phyloP scores from a whole-genome alignment of 1,140 invertebrate genomes.

The Trachelipus rathkii region DNA sequence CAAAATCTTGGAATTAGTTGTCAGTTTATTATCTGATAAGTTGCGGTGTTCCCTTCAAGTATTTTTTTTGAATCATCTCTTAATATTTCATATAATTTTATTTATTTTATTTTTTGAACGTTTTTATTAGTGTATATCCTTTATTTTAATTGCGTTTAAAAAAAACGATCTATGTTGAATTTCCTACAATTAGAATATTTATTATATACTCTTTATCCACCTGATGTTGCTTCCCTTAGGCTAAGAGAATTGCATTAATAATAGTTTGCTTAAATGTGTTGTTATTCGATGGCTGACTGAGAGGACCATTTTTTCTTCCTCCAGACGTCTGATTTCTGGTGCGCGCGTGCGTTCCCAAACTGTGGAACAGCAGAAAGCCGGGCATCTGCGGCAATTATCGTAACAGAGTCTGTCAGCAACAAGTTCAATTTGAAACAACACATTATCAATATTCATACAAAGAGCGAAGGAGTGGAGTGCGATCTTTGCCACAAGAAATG shows the following conservation, averaged over 20 bases:
- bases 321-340: slow-evolving; percentile 43
- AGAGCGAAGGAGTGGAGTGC: slow-evolving; percentile 46
- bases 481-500: slow-evolving; percentile 46
- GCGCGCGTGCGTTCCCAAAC: slow-evolving; percentile 44
- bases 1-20: too few species aligned
- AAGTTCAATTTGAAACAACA: slow-evolving; percentile 48
- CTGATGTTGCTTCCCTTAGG: slow-evolving; percentile 33
- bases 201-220: slow-evolving; percentile 38
- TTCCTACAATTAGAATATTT: too few species aligned
- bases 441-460: slow-evolving; percentile 48
- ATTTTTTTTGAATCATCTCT: too few species aligned
- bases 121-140: too few species aligned
- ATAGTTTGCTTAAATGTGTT: too few species aligned
- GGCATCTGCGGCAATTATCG: slow-evolving; percentile 68
- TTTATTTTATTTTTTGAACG: too few species aligned
- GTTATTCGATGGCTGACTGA: slow-evolving; percentile 34
- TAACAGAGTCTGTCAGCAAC: slow-evolving; percentile 53
- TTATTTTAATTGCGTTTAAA: too few species aligned
- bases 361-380: slow-evolving; percentile 60
- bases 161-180: too few species aligned
- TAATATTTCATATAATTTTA: too few species aligned
- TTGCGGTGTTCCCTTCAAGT: too few species aligned
- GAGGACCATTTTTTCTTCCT: slow-evolving; percentile 42
- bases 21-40: too few species aligned
- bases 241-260: slow-evolving; percentile 14